A percentile compares a stretch with the other conserved stretches of the same genome.
Conservation (phyloP, 1,140 invertebrate genomes). For the Atta texana region DNA sequence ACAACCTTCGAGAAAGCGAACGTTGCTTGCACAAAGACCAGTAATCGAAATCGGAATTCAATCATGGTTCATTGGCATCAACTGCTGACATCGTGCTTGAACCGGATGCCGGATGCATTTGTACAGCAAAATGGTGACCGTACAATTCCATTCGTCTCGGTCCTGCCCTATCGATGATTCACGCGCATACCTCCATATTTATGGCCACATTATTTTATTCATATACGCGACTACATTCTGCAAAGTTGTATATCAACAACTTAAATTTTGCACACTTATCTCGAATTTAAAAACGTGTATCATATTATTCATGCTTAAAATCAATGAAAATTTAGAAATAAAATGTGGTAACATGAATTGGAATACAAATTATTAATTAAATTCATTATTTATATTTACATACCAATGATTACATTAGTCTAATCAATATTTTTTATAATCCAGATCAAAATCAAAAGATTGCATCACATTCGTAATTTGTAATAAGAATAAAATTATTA, state of each 20-base stretch:
- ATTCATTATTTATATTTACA: background rate
- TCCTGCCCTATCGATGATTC: constrained; percentile 55
- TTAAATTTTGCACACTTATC: background rate
- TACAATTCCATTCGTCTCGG: constrained; percentile 41
- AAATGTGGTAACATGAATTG: background rate
- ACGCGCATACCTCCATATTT: constrained; percentile 63
- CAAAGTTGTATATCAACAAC: constrained; percentile 28
- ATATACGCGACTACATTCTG: constrained; percentile 7
- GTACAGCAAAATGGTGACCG: constrained; percentile 69
- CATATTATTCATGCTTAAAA: background rate
- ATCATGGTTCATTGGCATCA: constrained; percentile 76
- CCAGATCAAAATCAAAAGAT: background rate
- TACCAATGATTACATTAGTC: background rate
- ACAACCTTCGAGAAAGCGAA: constrained; percentile 41
- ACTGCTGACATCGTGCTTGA: constrained; percentile 68
- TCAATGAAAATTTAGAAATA: background rate
- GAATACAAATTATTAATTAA: background rate
- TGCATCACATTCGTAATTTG: background rate
- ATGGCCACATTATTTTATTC: constrained; percentile 67
- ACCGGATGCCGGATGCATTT: constrained; percentile 78
- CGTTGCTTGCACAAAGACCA: constrained; percentile 22
- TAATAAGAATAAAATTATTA: constrained; percentile 3
- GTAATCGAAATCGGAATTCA: constrained; percentile 67
- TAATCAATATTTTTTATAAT: constrained; percentile 7
- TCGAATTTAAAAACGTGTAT: background rate